A percentile compares a stretch with the other conserved stretches of the same genome.
These are phyloP conservation scores for Aphaenogaster rudis DNA, from an alignment of 1,140 invertebrate genomes.

Conservation along the genomic window DNA sequence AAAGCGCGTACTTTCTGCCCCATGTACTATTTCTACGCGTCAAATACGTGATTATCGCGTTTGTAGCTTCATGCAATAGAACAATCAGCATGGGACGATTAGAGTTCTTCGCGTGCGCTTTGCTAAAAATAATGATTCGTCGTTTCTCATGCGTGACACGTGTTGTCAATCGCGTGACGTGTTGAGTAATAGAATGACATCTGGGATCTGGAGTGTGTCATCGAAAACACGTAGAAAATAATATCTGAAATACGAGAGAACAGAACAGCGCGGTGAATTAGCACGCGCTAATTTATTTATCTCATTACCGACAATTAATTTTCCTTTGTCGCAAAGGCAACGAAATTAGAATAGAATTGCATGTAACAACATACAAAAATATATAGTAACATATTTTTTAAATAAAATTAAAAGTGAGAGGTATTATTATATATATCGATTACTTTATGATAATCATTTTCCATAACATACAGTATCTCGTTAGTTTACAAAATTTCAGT, in stretches of 20 bases:
- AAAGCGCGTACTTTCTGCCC: not conserved
- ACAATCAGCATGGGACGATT: not conserved
- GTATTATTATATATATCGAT: not conserved
- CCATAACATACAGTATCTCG: not conserved
- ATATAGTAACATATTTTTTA: no score
- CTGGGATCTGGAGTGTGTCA: slow-evolving; percentile 13
- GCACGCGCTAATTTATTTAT: not conserved
- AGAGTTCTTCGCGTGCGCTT: not conserved
- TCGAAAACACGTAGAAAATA: not conserved
- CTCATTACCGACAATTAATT: not conserved
- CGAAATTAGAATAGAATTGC: no score
- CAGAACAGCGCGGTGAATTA: not conserved
- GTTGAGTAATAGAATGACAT: not conserved
- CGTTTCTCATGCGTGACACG: not conserved
- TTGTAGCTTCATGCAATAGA: not conserved
- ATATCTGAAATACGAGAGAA: not conserved
- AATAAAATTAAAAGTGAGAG: no score
- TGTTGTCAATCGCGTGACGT: not conserved
- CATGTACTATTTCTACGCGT: not conserved
- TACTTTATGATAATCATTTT: not conserved
- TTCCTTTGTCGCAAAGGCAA: not conserved
- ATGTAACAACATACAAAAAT: no score
- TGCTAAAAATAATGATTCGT: slow-evolving; percentile 37
- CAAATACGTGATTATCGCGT: not conserved
- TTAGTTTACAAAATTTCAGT: not conserved